phyloP scores from a whole-genome alignment of 1,140 invertebrate genomes.

The Micrasema minimum region DNA sequence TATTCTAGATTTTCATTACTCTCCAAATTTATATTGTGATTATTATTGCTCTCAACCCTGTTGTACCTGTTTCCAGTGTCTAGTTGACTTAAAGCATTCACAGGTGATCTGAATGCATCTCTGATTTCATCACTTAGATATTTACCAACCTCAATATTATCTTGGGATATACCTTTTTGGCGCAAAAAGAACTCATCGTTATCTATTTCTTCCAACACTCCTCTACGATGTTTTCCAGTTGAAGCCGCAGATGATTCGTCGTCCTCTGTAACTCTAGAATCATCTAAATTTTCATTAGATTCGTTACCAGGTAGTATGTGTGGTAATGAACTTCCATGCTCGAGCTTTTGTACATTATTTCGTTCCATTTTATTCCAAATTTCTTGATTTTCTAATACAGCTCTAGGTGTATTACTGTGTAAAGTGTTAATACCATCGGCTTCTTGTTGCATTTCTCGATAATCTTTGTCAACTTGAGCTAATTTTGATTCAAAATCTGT shows the following conservation, averaged over 20 bases:
- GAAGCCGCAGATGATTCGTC: constrained; percentile 52
- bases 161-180: constrained; percentile 81
- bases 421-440: not conserved
- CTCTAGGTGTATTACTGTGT: constrained; percentile 53
- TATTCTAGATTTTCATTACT: constrained; percentile 58
- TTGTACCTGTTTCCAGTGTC: constrained; percentile 59
- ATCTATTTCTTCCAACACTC: constrained; percentile 84
- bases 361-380: constrained; percentile 50
- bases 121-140: constrained; percentile 82
- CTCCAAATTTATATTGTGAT: constrained; percentile 58
- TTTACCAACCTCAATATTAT: constrained; percentile 80
- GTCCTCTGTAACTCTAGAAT: constrained; percentile 32
- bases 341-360: constrained; percentile 43
- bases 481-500: constrained; percentile 48
- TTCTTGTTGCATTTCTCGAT: constrained; percentile 51
- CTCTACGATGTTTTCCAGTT: constrained; percentile 64
- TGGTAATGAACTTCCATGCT: constrained; percentile 47
- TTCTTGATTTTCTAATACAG: constrained; percentile 47
- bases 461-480: constrained; percentile 51
- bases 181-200: constrained; percentile 88
- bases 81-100: constrained; percentile 71
- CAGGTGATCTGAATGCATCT: constrained; percentile 77
- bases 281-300: constrained; percentile 22
- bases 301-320: constrained; percentile 31
- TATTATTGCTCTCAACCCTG: constrained; percentile 57